Percentiles rank a stretch among this genome's conserved stretches.
Evolutionary conservation across 2,113 vertebrate species (phyloP).

Genomic region (Lophura nycthemera): DNA sequence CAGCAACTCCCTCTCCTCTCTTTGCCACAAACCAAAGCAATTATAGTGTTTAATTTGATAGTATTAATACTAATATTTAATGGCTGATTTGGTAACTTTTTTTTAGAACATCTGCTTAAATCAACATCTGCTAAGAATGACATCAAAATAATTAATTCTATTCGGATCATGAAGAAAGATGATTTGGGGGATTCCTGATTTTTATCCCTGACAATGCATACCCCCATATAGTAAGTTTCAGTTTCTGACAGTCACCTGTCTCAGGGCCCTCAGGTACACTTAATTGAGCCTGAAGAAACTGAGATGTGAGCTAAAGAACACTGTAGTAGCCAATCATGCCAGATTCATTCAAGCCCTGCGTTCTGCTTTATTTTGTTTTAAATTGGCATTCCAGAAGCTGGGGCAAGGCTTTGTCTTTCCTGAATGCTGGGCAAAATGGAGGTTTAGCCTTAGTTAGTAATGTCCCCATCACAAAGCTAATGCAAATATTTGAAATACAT

Average conservation of each 20-base stretch:
- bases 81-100: background rate
- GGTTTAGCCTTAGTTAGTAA: constrained; percentile 46
- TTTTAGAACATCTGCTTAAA: constrained; percentile 11
- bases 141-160: background rate
- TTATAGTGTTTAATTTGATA: background rate
- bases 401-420: background rate
- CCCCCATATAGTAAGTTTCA: background rate
- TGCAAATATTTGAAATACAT: constrained; percentile 57
- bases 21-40: background rate
- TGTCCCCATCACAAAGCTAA: constrained; percentile 19
- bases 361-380: background rate
- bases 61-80: constrained; percentile 9
- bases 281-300: background rate
- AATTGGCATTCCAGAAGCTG: constrained; percentile 14
- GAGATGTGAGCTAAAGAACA: background rate
- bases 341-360: background rate
- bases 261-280: background rate
- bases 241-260: background rate
- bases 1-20: background rate
- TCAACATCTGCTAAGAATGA: background rate
- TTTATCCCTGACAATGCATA: background rate
- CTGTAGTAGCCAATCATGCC: background rate
- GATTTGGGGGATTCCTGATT: background rate
- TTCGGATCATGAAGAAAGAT: background rate
- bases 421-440: background rate